These are phyloP conservation scores for Pemphigus obesinymphae DNA, from an alignment of 1,140 invertebrate species.

Conservation along the genomic window DNA sequence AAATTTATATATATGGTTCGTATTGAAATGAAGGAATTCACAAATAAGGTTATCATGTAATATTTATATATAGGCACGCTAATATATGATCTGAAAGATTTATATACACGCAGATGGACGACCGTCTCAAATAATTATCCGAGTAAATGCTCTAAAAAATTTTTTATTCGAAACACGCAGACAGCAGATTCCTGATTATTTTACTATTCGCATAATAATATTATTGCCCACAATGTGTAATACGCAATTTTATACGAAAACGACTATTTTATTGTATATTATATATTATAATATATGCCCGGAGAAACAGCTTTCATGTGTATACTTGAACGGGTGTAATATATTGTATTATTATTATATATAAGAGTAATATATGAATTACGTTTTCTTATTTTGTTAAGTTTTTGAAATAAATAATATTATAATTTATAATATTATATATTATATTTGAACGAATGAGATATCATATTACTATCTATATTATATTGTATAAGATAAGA, in stretches of 20 bases:
- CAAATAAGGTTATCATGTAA: neutral
- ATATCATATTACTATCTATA: too few species aligned
- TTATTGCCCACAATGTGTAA: too few species aligned
- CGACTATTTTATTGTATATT: neutral
- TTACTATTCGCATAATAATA: too few species aligned
- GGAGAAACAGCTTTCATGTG: neutral
- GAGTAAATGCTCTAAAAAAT: too few species aligned
- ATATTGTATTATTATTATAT: neutral
- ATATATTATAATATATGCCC: too few species aligned
- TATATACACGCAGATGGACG: too few species aligned
- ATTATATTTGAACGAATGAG: neutral
- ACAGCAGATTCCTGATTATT: neutral
- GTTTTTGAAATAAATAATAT: neutral
- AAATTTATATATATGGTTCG: neutral
- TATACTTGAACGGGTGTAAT: neutral
- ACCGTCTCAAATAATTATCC: constrained; percentile 21
- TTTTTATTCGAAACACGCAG: too few species aligned
- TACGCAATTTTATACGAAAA: neutral
- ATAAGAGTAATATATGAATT: neutral
- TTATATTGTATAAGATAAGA: neutral
- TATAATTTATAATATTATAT: neutral
- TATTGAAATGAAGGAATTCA: neutral
- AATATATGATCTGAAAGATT: neutral
- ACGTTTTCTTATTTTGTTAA: neutral
- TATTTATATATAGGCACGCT: too few species aligned